A percentile compares a stretch with the other conserved stretches of the same genome.
phyloP scores from a whole-genome alignment of 2,888 invertebrate species.

The Pristionchus japonicus region DNA sequence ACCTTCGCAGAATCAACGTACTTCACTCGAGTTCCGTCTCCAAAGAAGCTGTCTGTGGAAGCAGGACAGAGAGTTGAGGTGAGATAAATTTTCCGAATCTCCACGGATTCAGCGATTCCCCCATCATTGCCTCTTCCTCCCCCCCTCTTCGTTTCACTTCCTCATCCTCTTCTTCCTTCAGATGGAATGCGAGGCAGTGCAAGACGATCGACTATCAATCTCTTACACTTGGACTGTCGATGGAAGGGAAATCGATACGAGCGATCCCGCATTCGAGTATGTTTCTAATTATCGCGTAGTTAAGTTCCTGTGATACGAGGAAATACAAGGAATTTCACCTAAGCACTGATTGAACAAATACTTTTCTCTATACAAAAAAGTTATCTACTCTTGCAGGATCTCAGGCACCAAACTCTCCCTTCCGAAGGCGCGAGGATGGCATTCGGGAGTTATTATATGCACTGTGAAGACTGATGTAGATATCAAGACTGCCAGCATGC shows the following conservation, averaged over 20 bases:
- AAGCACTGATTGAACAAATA: too few species aligned
- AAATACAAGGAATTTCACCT: too few species aligned
- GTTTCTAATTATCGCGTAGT: not conserved
- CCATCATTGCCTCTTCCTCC: too few species aligned
- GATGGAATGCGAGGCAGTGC: constrained; percentile 65
- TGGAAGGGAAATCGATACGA: constrained; percentile 59
- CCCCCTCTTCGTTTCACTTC: not conserved
- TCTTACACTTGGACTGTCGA: constrained; percentile 72
- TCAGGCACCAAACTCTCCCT: constrained; percentile 55
- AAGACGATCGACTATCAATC: constrained; percentile 68
- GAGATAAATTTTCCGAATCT: not conserved
- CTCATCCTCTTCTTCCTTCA: not conserved
- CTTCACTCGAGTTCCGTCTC: constrained; percentile 70
- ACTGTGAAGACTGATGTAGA: constrained; percentile 73
- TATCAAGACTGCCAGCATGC: constrained; percentile 67
- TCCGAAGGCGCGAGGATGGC: constrained; percentile 65
- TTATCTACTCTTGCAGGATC: constrained; percentile 29
- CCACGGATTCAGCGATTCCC: not conserved
- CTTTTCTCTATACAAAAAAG: too few species aligned
- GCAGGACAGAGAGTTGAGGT: constrained; percentile 61
- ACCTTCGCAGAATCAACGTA: constrained; percentile 70
- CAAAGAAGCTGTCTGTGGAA: constrained; percentile 65
- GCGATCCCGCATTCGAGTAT: constrained; percentile 55
- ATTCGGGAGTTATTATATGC: constrained; percentile 72
- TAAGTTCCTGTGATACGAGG: too few species aligned